Conservation (phyloP, 1,140 invertebrate species). For the Papilio aristodemus region DNA sequence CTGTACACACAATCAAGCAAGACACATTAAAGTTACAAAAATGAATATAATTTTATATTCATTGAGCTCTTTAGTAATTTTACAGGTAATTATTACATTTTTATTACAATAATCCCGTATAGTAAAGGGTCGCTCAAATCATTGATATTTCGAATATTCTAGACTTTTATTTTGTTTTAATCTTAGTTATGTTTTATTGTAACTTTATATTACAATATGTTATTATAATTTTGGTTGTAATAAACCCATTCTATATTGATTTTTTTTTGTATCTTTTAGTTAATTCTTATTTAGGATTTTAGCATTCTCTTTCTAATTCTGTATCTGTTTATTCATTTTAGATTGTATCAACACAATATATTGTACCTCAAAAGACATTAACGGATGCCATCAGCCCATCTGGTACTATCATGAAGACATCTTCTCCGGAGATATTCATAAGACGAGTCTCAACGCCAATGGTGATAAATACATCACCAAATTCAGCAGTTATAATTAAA, state of each 20-base stretch:
- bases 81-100: neutral
- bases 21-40: neutral
- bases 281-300: too few relatives aligned
- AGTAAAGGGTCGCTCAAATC: too few relatives aligned
- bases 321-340: too few relatives aligned
- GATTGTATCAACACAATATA: conserved; percentile 4
- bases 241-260: too few relatives aligned
- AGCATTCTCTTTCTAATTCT: too few relatives aligned
- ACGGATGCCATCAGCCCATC: neutral
- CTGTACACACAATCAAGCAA: neutral
- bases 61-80: neutral
- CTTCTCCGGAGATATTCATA: neutral
- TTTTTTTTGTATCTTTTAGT: too few relatives aligned
- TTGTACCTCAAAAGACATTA: neutral
- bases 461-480: conserved; percentile 9
- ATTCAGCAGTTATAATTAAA: neutral
- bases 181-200: too few relatives aligned
- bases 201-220: too few relatives aligned
- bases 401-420: conserved; percentile 1
- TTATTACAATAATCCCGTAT: too few relatives aligned
- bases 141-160: too few relatives aligned
- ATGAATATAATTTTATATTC: conserved; percentile 13
- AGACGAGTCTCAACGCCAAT: neutral
- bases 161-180: too few relatives aligned
- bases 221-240: too few relatives aligned